Conservation (phyloP, 2,113 vertebrate species). For the Pseudopodoces humilis region DNA sequence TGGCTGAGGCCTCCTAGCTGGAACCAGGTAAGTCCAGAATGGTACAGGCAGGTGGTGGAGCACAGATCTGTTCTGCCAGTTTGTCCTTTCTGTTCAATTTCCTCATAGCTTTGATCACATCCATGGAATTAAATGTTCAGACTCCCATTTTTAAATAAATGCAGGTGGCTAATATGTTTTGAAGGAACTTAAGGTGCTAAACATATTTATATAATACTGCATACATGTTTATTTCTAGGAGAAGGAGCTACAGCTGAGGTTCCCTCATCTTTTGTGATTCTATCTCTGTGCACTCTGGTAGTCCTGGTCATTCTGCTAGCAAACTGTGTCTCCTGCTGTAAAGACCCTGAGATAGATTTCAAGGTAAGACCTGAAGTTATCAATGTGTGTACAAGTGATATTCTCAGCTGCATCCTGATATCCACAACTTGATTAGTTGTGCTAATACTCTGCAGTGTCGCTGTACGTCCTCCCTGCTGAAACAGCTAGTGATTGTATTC, state of each 20-base stretch:
- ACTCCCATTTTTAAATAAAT: not conserved
- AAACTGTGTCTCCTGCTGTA: constrained; percentile 95
- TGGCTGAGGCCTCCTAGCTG: not conserved
- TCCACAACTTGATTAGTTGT: not conserved
- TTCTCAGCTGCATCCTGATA: not conserved
- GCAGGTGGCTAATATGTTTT: not conserved
- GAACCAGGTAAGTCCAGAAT: fast-evolving
- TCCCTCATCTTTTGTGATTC: constrained; percentile 76
- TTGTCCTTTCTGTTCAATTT: not conserved
- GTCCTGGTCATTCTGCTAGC: constrained; percentile 82
- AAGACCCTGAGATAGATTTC: constrained; percentile 94
- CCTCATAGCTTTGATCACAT: not conserved
- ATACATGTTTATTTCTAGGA: constrained; percentile 59
- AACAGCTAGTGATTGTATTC: not conserved
- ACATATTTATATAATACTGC: not conserved
- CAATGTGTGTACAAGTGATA: not conserved
- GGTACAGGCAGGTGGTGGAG: not conserved
- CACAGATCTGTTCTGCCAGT: not conserved
- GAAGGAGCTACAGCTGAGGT: constrained; percentile 65
- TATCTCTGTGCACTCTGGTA: constrained; percentile 82
- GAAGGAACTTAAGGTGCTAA: not conserved
- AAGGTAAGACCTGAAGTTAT: constrained; percentile 82
- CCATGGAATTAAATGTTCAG: not conserved
- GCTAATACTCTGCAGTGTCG: not conserved
- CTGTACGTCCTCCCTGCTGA: not conserved